A percentile compares a stretch with the other conserved stretches of the same genome.
These are phyloP conservation scores for Ostrea denselamellosa DNA, from an alignment of 1,140 invertebrate species.

Conservation along the genomic window DNA sequence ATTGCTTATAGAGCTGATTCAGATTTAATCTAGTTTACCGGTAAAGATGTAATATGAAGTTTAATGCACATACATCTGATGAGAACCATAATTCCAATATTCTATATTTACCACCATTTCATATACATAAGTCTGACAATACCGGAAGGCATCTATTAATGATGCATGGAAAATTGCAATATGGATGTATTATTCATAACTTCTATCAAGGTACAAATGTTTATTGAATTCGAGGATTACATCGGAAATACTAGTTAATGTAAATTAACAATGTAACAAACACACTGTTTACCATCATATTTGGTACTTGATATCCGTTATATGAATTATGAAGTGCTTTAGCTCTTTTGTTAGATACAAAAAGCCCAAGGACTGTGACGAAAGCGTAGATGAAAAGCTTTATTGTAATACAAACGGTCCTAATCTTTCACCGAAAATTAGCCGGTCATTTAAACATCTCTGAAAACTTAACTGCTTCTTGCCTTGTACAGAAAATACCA, in stretches of 20 bases:
- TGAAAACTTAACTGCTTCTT: slow-evolving; percentile 29
- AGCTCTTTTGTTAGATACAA: not conserved
- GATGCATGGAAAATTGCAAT: not conserved
- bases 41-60: no score
- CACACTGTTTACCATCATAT: not conserved
- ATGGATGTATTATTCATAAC: not conserved
- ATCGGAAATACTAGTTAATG: not conserved
- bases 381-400: not conserved
- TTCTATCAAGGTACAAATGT: not conserved
- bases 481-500: slow-evolving; percentile 4
- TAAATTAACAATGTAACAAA: not conserved
- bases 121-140: not conserved
- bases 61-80: not conserved
- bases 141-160: not conserved
- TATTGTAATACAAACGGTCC: not conserved
- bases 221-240: not conserved
- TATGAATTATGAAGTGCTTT: not conserved
- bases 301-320: not conserved
- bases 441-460: slow-evolving; percentile 20
- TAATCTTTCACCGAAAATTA: not conserved
- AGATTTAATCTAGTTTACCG: no score
- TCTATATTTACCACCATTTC: not conserved
- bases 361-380: not conserved
- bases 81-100: not conserved
- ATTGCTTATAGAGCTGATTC: not conserved